phyloP scores from a whole-genome alignment of 2,888 invertebrate species.

The Drosophila subquinaria region DNA sequence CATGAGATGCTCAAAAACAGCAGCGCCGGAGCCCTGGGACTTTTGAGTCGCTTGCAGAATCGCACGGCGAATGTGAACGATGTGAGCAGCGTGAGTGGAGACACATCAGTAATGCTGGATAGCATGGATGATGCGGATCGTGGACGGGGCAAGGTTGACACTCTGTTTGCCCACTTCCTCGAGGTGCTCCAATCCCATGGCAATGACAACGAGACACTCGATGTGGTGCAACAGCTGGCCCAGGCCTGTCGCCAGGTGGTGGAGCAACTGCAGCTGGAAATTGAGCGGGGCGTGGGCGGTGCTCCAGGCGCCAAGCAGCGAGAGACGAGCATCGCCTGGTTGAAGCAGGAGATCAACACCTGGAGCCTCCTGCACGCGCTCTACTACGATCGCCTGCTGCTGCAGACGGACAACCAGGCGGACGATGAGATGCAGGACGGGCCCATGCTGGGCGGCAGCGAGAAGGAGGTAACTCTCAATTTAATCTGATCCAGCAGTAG shows the following conservation, averaged over 20 bases:
- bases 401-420: constrained; percentile 79
- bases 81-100: constrained; percentile 38
- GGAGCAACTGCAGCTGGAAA: constrained; percentile 76
- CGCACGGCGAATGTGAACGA: constrained; percentile 42
- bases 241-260: constrained; percentile 76
- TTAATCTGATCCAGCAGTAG: background rate
- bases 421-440: constrained; percentile 83
- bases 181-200: constrained; percentile 83
- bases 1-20: constrained; percentile 46
- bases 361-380: constrained; percentile 94
- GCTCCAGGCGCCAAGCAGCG: constrained; percentile 44
- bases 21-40: constrained; percentile 51
- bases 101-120: constrained; percentile 28
- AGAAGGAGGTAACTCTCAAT: constrained; percentile 84
- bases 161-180: constrained; percentile 83
- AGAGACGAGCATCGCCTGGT: constrained; percentile 85
- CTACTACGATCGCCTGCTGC: constrained; percentile 91
- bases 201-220: constrained; percentile 79
- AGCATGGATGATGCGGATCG: constrained; percentile 47
- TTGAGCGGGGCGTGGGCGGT: constrained; percentile 51
- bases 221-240: constrained; percentile 79
- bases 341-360: constrained; percentile 94
- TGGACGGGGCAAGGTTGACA: constrained; percentile 77
- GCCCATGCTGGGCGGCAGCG: constrained; percentile 86
- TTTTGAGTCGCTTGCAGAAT: constrained; percentile 38